phyloP scores from a whole-genome alignment of 2,797 vertebrate genomes.

The Zenarchopterus dispar region DNA sequence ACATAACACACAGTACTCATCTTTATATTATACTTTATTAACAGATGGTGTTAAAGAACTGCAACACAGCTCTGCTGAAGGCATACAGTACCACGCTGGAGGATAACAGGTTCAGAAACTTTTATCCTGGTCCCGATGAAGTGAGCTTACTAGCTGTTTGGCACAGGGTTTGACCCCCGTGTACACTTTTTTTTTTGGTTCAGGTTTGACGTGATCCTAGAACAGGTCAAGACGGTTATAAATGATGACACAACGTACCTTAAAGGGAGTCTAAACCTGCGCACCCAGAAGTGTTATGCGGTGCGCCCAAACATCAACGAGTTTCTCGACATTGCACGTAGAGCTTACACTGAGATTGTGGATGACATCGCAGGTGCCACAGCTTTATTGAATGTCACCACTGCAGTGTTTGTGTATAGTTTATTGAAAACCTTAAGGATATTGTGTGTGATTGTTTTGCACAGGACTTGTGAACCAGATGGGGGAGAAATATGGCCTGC shows the following conservation, averaged over 20 bases:
- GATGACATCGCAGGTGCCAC: conserved; percentile 93
- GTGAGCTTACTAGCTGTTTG: not conserved
- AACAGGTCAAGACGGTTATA: conserved; percentile 93
- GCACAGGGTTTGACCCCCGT: not conserved
- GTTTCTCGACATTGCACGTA: conserved; percentile 94
- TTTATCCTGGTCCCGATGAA: not conserved
- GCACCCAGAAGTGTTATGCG: conserved; percentile 97
- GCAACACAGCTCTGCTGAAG: conserved; percentile 88
- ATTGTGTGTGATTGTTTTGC: conserved; percentile 5
- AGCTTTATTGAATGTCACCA: not conserved
- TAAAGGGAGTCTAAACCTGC: conserved; percentile 94
- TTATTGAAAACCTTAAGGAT: not conserved
- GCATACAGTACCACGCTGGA: conserved; percentile 91
- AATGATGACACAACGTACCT: conserved; percentile 91
- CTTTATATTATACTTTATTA: conserved; percentile 13
- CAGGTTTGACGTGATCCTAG: conserved; percentile 91
- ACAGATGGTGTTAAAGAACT: conserved; percentile 87
- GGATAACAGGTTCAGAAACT: conserved; percentile 87
- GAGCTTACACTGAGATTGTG: conserved; percentile 95
- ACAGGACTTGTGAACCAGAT: conserved; percentile 91
- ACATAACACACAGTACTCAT: not conserved
- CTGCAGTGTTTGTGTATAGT: not conserved
- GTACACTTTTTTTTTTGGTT: conserved; percentile 4
- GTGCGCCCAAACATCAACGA: conserved; percentile 93
- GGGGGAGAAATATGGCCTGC: conserved; percentile 88